Conservation (phyloP, 2,797 vertebrate species). For the Hoplostethus mediterraneus region DNA sequence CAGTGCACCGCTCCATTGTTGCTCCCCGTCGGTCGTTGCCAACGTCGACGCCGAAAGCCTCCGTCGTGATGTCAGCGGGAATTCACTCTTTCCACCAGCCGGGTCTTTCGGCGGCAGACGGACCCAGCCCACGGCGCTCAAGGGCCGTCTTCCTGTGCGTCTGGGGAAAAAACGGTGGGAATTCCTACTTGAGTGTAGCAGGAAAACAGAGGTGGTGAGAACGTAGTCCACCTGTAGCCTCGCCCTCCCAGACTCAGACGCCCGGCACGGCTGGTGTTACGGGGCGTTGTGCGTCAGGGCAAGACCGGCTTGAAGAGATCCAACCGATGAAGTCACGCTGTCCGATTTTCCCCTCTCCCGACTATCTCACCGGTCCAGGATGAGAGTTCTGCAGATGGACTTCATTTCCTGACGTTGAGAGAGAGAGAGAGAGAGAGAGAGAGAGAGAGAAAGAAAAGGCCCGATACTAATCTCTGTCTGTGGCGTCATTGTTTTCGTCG, state of each 20-base stretch:
- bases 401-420: slow-evolving; percentile 68
- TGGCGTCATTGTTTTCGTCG: slow-evolving; percentile 69
- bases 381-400: slow-evolving; percentile 69
- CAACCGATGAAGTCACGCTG: slow-evolving; percentile 49
- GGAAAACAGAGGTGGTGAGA: slow-evolving; percentile 36
- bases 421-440: slow-evolving; percentile 41
- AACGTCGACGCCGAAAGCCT: slow-evolving; percentile 61
- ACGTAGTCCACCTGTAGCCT: slow-evolving; percentile 11
- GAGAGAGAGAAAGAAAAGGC: slow-evolving; percentile 2
- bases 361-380: slow-evolving; percentile 31
- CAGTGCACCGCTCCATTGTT: slow-evolving; percentile 50
- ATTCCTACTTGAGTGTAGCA: too few relatives aligned
- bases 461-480: slow-evolving; percentile 72
- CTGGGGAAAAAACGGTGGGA: slow-evolving; percentile 57
- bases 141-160: slow-evolving; percentile 69
- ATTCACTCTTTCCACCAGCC: slow-evolving; percentile 56
- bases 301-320: slow-evolving; percentile 10
- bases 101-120: slow-evolving; percentile 61
- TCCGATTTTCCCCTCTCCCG: slow-evolving; percentile 25
- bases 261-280: too few relatives aligned
- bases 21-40: slow-evolving; percentile 51
- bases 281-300: too few relatives aligned
- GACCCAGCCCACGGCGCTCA: slow-evolving; percentile 70
- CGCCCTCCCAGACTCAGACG: too few relatives aligned
- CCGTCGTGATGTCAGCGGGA: slow-evolving; percentile 68